Conservation (phyloP, 2,797 vertebrate genomes). For the Chaetodon trifasciatus region DNA sequence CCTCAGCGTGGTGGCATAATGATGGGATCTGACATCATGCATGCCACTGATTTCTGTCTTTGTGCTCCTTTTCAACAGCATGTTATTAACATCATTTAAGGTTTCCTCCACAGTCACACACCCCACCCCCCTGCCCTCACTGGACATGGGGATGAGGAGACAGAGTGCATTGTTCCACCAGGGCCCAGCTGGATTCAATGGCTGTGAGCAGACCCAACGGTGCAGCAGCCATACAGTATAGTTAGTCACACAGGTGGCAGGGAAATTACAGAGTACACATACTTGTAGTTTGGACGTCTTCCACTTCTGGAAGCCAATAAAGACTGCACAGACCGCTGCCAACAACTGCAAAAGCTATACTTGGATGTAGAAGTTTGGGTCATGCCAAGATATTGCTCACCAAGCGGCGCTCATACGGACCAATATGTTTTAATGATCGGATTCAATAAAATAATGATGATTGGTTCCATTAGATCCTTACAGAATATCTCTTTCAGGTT, state of each 20-base stretch:
- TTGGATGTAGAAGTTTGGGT: slow-evolving; percentile 62
- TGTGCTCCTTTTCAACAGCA: slow-evolving; percentile 76
- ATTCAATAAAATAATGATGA: slow-evolving; percentile 69
- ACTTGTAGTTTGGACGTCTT: slow-evolving; percentile 73
- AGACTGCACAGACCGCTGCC: slow-evolving; percentile 63
- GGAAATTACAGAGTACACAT: slow-evolving; percentile 77
- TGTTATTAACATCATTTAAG: slow-evolving; percentile 80
- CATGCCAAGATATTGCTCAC: slow-evolving; percentile 71
- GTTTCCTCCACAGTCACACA: slow-evolving; percentile 59
- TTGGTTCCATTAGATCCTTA: slow-evolving; percentile 53
- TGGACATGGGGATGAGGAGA: slow-evolving; percentile 64
- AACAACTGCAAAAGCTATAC: slow-evolving; percentile 77
- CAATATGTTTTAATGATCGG: slow-evolving; percentile 70
- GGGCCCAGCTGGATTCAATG: slow-evolving; percentile 67
- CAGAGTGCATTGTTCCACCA: slow-evolving; percentile 74
- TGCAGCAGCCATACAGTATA: slow-evolving; percentile 44
- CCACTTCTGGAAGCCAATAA: slow-evolving; percentile 78
- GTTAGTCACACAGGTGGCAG: slow-evolving; percentile 81
- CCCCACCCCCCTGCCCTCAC: background rate
- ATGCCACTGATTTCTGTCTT: slow-evolving; percentile 61
- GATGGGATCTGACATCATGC: slow-evolving; percentile 73
- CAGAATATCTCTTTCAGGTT: slow-evolving; percentile 35
- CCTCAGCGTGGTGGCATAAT: slow-evolving; percentile 58
- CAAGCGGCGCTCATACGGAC: slow-evolving; percentile 22
- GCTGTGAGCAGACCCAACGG: slow-evolving; percentile 37